Conservation (phyloP, 2,888 invertebrate genomes). For the Hirtodrosophila duncani region DNA sequence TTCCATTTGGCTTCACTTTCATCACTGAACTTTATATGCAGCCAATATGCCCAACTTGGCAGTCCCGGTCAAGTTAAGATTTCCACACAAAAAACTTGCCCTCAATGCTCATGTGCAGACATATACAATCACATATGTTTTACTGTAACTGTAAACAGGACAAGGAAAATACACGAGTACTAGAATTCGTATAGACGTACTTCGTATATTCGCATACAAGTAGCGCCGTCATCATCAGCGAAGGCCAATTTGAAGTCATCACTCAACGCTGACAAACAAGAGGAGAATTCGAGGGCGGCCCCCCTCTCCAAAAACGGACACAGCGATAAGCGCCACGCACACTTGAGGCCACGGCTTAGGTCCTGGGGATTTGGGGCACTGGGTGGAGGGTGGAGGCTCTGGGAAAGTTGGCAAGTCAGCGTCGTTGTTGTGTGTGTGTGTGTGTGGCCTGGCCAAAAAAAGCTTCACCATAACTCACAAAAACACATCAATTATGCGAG, state of each 20-base stretch:
- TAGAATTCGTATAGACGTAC: no score
- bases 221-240: slow-evolving; percentile 50
- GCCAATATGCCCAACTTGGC: no score
- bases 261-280: slow-evolving; percentile 66
- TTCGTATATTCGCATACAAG: no score
- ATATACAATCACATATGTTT: slow-evolving; percentile 60
- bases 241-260: slow-evolving; percentile 69
- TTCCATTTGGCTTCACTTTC: no score
- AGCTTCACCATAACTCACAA: slow-evolving; percentile 64
- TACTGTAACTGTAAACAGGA: slow-evolving; percentile 25
- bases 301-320: slow-evolving; percentile 5
- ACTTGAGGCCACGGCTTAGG: slow-evolving; percentile 1
- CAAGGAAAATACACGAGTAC: slow-evolving; percentile 24
- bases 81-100: no score
- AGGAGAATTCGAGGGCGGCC: slow-evolving; percentile 16
- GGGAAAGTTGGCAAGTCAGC: slow-evolving; percentile 34
- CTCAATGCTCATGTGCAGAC: no score
- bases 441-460: slow-evolving; percentile 27
- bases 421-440: not conserved
- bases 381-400: not conserved
- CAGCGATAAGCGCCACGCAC: slow-evolving; percentile 21
- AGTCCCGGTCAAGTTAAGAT: no score
- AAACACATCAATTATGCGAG: slow-evolving; percentile 66
- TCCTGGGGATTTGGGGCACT: no score
- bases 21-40: no score